Conservation (phyloP, 2,113 vertebrate species). For the Pionites leucogaster region DNA sequence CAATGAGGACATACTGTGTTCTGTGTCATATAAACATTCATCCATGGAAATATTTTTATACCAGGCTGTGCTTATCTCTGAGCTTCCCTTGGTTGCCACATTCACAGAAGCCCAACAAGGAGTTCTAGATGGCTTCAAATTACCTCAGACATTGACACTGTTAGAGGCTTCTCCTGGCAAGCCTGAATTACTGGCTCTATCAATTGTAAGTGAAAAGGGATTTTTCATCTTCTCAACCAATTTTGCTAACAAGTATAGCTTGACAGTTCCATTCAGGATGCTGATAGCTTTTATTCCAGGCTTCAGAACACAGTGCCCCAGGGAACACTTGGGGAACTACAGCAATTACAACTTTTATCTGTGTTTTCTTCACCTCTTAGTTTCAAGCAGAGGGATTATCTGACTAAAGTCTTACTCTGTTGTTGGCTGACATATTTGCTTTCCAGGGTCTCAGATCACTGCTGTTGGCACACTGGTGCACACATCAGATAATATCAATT, state of each 20-base stretch:
- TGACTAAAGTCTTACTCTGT: neutral
- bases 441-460: neutral
- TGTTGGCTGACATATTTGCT: neutral
- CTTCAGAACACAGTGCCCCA: constrained; percentile 21
- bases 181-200: constrained; percentile 32
- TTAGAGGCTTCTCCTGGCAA: constrained; percentile 21
- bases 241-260: constrained; percentile 42
- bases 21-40: neutral
- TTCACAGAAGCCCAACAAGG: neutral
- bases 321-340: constrained; percentile 10
- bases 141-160: neutral
- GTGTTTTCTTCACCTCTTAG: neutral
- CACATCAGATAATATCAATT: neutral
- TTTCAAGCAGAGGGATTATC: neutral
- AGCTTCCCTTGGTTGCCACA: neutral
- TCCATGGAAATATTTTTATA: neutral
- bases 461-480: neutral
- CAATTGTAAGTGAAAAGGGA: constrained; percentile 7
- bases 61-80: neutral
- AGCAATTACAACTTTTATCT: constrained; percentile 37
- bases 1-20: neutral
- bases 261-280: constrained; percentile 57
- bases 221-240: constrained; percentile 45
- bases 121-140: constrained; percentile 15
- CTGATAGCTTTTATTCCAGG: constrained; percentile 37